Conservation (phyloP, 2,113 vertebrate species). For the Ceuthmochares aereus region DNA sequence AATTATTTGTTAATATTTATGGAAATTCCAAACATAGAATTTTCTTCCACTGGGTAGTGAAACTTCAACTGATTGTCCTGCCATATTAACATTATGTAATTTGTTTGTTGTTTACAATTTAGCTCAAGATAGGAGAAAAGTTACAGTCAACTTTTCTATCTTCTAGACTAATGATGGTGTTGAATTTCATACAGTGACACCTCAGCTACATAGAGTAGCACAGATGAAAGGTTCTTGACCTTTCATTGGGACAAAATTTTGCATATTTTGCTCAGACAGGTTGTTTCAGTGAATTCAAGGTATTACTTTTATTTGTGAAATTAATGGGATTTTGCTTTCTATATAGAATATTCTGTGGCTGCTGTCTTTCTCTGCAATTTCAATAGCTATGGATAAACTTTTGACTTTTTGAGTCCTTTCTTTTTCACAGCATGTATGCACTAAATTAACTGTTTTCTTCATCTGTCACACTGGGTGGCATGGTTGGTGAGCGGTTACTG, state of each 20-base stretch:
- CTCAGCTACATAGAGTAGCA: constrained; percentile 57
- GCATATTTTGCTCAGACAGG: background rate
- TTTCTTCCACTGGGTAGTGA: background rate
- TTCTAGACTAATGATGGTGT: background rate
- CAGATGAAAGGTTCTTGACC: constrained; percentile 60
- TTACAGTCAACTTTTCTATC: background rate
- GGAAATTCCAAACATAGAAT: background rate
- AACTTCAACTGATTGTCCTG: background rate
- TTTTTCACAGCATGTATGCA: background rate
- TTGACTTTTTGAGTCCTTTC: background rate
- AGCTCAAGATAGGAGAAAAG: background rate
- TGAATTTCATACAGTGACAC: constrained; percentile 74
- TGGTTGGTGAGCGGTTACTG: background rate
- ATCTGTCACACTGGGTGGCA: background rate
- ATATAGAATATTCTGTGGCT: background rate
- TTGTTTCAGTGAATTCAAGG: background rate
- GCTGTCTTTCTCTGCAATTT: background rate
- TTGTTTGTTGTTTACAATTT: background rate
- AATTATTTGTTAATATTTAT: background rate
- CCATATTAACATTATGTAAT: background rate
- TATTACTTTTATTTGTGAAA: background rate
- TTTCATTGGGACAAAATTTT: background rate
- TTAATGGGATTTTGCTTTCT: background rate
- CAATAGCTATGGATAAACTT: background rate
- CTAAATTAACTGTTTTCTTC: background rate